These are phyloP conservation scores for Chydorus sphaericus DNA, from an alignment of 2,888 invertebrate species.

Conservation along the genomic window DNA sequence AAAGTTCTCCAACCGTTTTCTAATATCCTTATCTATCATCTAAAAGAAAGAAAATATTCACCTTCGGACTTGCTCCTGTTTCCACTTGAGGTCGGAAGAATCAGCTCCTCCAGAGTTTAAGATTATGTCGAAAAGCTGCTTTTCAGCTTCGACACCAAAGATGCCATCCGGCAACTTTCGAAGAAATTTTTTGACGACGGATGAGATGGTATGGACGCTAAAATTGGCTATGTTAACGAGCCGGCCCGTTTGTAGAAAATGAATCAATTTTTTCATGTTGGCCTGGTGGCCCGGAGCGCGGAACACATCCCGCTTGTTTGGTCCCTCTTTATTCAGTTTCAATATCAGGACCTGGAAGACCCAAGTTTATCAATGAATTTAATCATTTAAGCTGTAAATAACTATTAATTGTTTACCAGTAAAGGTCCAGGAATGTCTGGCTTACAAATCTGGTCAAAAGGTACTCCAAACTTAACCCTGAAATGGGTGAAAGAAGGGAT, in stretches of 20 bases:
- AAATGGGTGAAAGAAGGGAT: slow-evolving; percentile 21
- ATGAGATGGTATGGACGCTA: slow-evolving; percentile 94
- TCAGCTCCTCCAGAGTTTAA: slow-evolving; percentile 31
- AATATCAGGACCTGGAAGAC: slow-evolving; percentile 66
- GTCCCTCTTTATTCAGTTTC: slow-evolving; percentile 88
- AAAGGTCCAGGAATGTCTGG: slow-evolving; percentile 87
- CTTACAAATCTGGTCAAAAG: slow-evolving; percentile 83
- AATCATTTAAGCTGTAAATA: neutral
- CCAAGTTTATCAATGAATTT: neutral
- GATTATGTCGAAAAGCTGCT: slow-evolving; percentile 74
- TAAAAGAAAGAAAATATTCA: neutral
- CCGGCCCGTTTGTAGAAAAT: slow-evolving; percentile 75
- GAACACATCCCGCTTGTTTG: slow-evolving; percentile 82
- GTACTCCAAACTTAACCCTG: slow-evolving; percentile 82
- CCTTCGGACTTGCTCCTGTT: slow-evolving; percentile 7
- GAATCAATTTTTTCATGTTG: slow-evolving; percentile 82
- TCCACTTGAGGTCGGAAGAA: slow-evolving; percentile 3
- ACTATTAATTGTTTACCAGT: slow-evolving; percentile 45
- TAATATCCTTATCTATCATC: no score
- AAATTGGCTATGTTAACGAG: slow-evolving; percentile 87
- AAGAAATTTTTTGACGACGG: slow-evolving; percentile 93
- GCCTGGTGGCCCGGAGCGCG: slow-evolving; percentile 90
- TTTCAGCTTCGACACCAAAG: slow-evolving; percentile 82
- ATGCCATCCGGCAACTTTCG: slow-evolving; percentile 93
- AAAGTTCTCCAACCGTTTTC: no score